Evolutionary conservation across 2,797 vertebrate genomes (phyloP).

Genomic region (Chaenodraco wilsoni): DNA sequence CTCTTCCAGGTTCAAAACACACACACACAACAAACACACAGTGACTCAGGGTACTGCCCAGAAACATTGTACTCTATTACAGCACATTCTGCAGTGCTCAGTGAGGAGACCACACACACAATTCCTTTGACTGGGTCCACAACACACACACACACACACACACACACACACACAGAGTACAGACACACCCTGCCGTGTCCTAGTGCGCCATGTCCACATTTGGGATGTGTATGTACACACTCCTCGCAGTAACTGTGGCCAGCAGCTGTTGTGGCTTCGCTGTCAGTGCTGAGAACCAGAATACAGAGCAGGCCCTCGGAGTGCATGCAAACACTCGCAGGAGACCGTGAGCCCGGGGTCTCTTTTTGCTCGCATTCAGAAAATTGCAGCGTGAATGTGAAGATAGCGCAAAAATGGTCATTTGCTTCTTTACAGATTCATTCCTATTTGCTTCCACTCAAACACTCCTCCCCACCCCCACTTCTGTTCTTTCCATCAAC

Average conservation of each 20-base stretch:
- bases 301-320: conserved; percentile 52
- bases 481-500: conserved; percentile 73
- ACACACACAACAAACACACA: conserved; percentile 41
- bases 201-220: conserved; percentile 65
- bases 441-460: conserved; percentile 70
- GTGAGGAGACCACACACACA: conserved; percentile 36
- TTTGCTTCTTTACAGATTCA: conserved; percentile 63
- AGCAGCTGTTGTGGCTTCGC: conserved; percentile 75
- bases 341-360: conserved; percentile 25
- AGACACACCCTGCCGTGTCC: conserved; percentile 70
- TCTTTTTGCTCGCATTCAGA: conserved; percentile 13
- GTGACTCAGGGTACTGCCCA: conserved; percentile 45
- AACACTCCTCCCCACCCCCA: conserved; percentile 55
- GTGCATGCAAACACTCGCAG: conserved; percentile 37
- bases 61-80: conserved; percentile 46
- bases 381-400: conserved; percentile 28
- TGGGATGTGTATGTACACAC: conserved; percentile 36
- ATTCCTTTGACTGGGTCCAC: conserved; percentile 50
- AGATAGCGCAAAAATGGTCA: conserved; percentile 58
- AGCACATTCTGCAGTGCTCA: conserved; percentile 52
- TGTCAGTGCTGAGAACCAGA: conserved; percentile 67
- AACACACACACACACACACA: conserved; percentile 35
- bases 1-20: conserved; percentile 21
- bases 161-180: conserved; percentile 48
- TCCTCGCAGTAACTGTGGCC: conserved; percentile 48